A percentile compares a stretch with the other conserved stretches of the same genome.
Conservation (phyloP, 2,888 invertebrate species). For the Amblyteles armatorius region DNA sequence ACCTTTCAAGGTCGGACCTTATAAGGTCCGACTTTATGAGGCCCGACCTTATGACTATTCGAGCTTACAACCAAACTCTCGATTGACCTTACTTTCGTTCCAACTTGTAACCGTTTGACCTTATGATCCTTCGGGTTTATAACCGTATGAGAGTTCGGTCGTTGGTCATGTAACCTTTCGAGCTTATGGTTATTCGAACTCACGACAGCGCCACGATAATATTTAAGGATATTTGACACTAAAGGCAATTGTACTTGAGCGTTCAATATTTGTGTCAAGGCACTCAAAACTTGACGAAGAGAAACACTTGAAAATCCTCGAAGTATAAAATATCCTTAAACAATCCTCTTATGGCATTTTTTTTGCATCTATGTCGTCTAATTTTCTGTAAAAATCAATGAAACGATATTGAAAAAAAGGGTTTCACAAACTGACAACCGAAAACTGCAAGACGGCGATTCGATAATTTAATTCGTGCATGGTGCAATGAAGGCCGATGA, state of each 20-base stretch:
- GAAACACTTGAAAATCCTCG: neutral
- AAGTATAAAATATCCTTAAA: neutral
- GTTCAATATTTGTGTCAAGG: neutral
- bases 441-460: neutral
- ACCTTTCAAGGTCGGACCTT: no score
- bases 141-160: no score
- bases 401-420: constrained; percentile 3
- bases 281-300: neutral
- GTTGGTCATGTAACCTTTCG: neutral
- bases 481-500: neutral
- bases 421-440: neutral
- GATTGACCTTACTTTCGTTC: neutral
- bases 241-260: neutral
- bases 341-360: neutral
- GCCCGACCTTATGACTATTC: neutral
- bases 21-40: neutral
- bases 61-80: neutral
- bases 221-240: neutral
- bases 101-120: neutral
- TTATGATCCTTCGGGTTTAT: neutral
- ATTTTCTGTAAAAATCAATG: constrained; percentile 4
- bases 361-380: neutral
- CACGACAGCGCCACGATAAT: neutral
- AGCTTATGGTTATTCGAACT: neutral
- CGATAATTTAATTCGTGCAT: neutral